Base-by-base conservation (phyloP, 1,140 invertebrate species). In the Drosophila serrata region DNA sequence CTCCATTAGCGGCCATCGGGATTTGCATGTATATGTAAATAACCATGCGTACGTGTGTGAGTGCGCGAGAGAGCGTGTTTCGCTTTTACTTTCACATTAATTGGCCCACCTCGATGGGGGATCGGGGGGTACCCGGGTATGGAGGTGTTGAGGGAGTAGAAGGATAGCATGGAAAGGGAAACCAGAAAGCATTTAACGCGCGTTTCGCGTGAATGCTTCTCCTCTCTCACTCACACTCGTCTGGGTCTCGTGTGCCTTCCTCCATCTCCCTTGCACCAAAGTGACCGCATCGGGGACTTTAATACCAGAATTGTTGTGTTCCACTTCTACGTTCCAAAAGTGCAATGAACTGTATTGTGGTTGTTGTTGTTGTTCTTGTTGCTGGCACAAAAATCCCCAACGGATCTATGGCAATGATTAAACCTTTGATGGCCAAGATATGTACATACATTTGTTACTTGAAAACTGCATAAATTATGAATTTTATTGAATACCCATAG, bases 121-220 rank as follows among this genome's bases (percentile, higher is more conserved):
- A n/a, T n/a, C n/a, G n/a, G n/a, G n/a, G n/a, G n/a, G n/a, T n/a
- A n/a, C n/a, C n/a, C n/a, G n/a, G n/a, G n/a, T n/a, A n/a, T n/a
- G 29, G 0, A 2, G 24, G 24, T n/a, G 15, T 24, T 2, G 1
- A 40, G 24, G 22, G 17, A 1, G 17, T 15, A 13, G 48, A 53
- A 39, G n/a, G 48, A n/a, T 27, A 8, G 45, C 6, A 1, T 37
- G 51, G 24, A 59, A 22, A 13, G 57, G 31, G 45, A 63, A 67
- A 59, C 74, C 79, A 63, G 58, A 80, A 77, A 78, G 67, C 81
- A 75, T 85, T 85, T 78, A 85, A 85, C 82, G 67, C 74, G 73
- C 63, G 63, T 69, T 85, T 84, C 81, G 81, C 81, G 76, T 85
- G 76, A 80, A 84, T 65, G 39, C 48, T 42, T 53, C n/a, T 37